Percentiles rank a stretch among this genome's conserved stretches.
Conservation (phyloP, 2,113 vertebrate species). For the Herpailurus yagouaroundi region DNA sequence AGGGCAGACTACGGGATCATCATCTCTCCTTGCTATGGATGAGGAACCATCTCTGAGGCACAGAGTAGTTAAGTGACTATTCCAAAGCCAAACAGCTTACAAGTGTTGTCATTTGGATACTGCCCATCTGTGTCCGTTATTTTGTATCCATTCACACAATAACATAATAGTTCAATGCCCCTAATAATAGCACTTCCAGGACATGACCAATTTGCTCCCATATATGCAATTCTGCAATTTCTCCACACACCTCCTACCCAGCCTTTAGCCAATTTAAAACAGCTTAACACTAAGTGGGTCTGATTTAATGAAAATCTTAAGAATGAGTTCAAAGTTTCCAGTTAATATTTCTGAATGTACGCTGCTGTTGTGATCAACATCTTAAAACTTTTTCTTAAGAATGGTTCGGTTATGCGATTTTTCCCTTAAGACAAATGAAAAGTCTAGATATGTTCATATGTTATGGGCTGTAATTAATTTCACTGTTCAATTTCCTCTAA, state of each 20-base stretch:
- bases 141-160: neutral
- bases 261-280: neutral
- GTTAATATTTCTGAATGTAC: neutral
- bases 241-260: neutral
- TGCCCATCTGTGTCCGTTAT: neutral
- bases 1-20: neutral
- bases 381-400: neutral
- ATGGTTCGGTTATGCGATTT: neutral
- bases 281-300: neutral
- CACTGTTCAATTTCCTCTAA: neutral
- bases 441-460: neutral
- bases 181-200: neutral
- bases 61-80: neutral
- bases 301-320: neutral
- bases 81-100: neutral
- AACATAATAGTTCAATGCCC: neutral
- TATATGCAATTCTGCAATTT: neutral
- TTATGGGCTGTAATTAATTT: neutral
- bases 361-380: neutral
- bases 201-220: neutral
- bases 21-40: neutral
- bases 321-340: neutral
- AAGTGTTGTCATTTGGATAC: neutral
- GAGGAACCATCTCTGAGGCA: neutral
- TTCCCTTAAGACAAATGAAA: neutral